Percentiles rank a stretch among this genome's conserved stretches.
These are phyloP conservation scores for Phenganax marumi DNA, from an alignment of 92 coral and sea anemone species.

Conservation along the genomic window DNA sequence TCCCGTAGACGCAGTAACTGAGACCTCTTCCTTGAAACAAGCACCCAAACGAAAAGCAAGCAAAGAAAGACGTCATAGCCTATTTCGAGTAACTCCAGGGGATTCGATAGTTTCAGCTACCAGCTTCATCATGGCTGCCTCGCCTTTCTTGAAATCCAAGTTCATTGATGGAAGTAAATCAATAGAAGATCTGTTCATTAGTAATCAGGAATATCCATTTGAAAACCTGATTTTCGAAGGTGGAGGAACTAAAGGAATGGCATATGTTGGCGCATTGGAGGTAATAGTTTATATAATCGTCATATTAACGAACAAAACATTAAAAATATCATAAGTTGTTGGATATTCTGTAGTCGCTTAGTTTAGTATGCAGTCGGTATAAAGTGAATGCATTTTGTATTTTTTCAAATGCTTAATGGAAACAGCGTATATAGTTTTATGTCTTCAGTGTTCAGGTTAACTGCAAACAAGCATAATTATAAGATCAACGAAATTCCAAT, in stretches of 20 bases:
- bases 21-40: conserved; percentile 1
- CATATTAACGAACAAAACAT: too few species aligned
- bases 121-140: conserved; percentile 24
- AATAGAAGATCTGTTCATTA: conserved; percentile 27
- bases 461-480: too few species aligned
- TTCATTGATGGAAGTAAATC: conserved; percentile 23
- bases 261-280: conserved; percentile 96
- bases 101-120: conserved; percentile 34
- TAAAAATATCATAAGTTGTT: too few species aligned
- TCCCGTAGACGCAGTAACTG: neutral
- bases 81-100: conserved; percentile 20
- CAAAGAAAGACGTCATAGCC: neutral
- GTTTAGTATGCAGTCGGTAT: too few species aligned
- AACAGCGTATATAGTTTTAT: too few species aligned
- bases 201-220: conserved; percentile 59
- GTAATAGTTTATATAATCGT: conserved; percentile 58
- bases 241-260: conserved; percentile 99
- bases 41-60: neutral
- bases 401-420: too few species aligned
- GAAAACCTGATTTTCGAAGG: conserved; percentile 97
- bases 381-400: too few species aligned
- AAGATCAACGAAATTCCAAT: too few species aligned
- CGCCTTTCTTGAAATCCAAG: conserved; percentile 28
- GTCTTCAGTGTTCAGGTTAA: too few species aligned
- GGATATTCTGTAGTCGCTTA: too few species aligned